Conservation (phyloP, 2,888 invertebrate genomes). For the Mycalesis mineus region DNA sequence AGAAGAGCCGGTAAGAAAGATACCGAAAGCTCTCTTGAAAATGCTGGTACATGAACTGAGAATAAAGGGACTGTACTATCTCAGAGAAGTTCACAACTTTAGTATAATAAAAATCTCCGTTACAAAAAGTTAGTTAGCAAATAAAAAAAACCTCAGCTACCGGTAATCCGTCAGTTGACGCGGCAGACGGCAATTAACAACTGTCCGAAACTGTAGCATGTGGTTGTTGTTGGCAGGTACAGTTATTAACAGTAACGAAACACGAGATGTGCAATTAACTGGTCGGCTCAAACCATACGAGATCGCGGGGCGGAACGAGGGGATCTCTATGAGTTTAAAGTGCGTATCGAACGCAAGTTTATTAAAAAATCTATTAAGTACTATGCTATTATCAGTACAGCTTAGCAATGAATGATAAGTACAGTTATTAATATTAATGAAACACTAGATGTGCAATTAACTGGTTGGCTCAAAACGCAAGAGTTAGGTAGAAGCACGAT, state of each 20-base stretch:
- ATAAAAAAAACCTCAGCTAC: slow-evolving; percentile 27
- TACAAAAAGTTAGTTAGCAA: background rate
- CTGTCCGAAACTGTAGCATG: slow-evolving; percentile 60
- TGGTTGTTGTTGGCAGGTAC: slow-evolving; percentile 44
- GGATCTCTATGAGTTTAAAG: too few species aligned
- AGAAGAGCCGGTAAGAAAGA: too few species aligned
- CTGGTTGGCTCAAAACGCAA: slow-evolving; percentile 30
- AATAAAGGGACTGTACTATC: too few species aligned
- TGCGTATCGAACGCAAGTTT: too few species aligned
- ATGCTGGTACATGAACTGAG: too few species aligned
- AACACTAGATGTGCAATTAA: slow-evolving; percentile 60
- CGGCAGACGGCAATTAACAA: slow-evolving; percentile 50
- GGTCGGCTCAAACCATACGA: slow-evolving; percentile 33
- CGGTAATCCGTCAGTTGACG: slow-evolving; percentile 32
- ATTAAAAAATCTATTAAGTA: too few species aligned
- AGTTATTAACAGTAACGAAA: slow-evolving; percentile 66
- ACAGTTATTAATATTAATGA: slow-evolving; percentile 60
- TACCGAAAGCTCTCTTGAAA: too few species aligned
- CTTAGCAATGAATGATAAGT: slow-evolving; percentile 33
- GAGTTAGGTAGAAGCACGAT: too few species aligned
- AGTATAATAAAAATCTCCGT: background rate
- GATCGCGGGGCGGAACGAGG: background rate
- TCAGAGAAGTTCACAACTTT: background rate
- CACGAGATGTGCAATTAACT: slow-evolving; percentile 56
- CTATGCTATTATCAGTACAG: too few species aligned